These are phyloP conservation scores for Petromus typicus DNA, from an alignment of 2,113 vertebrate genomes.

Conservation along the genomic window DNA sequence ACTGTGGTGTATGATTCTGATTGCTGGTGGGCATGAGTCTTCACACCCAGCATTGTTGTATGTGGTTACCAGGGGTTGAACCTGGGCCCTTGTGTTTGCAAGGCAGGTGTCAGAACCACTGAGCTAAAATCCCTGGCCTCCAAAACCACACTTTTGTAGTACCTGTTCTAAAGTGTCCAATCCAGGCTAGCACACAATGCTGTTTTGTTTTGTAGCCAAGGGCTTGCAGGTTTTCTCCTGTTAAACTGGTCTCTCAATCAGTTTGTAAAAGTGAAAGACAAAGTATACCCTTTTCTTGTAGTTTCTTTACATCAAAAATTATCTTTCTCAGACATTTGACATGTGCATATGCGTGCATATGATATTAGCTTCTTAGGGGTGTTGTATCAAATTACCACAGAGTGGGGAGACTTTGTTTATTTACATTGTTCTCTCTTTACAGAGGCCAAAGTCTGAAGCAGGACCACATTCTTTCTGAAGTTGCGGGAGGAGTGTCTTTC, in stretches of 20 bases:
- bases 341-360: accelerated
- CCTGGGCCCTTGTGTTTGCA: too few species aligned
- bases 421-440: background rate
- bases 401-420: background rate
- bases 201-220: background rate
- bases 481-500: background rate
- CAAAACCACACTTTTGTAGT: background rate
- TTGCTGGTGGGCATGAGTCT: too few species aligned
- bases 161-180: background rate
- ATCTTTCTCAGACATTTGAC: background rate
- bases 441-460: background rate
- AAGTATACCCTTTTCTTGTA: background rate
- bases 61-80: too few species aligned
- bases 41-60: too few species aligned
- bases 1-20: too few species aligned
- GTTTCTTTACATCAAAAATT: background rate
- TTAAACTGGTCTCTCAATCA: background rate
- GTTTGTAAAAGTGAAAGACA: background rate
- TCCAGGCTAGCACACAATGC: background rate
- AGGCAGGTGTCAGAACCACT: too few species aligned
- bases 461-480: background rate
- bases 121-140: too few species aligned
- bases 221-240: background rate
- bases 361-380: background rate
- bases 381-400: background rate